These are phyloP conservation scores for Silvanus unidentatus DNA, from an alignment of 2,888 invertebrate species.

Conservation along the genomic window DNA sequence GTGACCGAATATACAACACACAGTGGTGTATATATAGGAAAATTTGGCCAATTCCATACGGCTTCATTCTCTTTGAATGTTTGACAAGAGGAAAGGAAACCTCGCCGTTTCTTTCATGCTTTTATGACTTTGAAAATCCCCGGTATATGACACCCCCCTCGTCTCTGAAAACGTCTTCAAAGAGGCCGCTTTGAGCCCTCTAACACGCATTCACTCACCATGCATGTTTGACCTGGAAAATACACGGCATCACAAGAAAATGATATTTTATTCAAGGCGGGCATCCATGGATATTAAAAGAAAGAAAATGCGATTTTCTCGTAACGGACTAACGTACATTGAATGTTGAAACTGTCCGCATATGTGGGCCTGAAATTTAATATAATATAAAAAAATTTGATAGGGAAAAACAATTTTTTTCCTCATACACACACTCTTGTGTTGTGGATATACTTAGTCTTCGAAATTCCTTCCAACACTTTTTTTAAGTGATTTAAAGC, in stretches of 20 bases:
- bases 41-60: slow-evolving; percentile 7
- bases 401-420: too few species aligned
- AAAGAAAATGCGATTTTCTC: slow-evolving; percentile 20
- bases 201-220: too few species aligned
- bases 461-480: too few species aligned
- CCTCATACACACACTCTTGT: too few species aligned
- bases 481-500: too few species aligned
- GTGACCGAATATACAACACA: too few species aligned
- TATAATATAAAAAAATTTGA: too few species aligned
- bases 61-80: slow-evolving; percentile 13
- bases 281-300: slow-evolving; percentile 18
- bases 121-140: slow-evolving; percentile 24
- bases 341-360: slow-evolving; percentile 12
- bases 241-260: slow-evolving; percentile 12
- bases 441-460: too few species aligned
- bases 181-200: too few species aligned
- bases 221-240: slow-evolving; percentile 1
- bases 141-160: slow-evolving; percentile 22
- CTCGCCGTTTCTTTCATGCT: slow-evolving; percentile 13
- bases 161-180: background rate
- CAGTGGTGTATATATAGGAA: too few species aligned
- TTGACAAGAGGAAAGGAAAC: slow-evolving; percentile 7
- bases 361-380: background rate
- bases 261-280: slow-evolving; percentile 22
- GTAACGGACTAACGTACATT: slow-evolving; percentile 15